Base-by-base conservation (phyloP, 2,113 vertebrate species). In the Miniopterus natalensis region DNA sequence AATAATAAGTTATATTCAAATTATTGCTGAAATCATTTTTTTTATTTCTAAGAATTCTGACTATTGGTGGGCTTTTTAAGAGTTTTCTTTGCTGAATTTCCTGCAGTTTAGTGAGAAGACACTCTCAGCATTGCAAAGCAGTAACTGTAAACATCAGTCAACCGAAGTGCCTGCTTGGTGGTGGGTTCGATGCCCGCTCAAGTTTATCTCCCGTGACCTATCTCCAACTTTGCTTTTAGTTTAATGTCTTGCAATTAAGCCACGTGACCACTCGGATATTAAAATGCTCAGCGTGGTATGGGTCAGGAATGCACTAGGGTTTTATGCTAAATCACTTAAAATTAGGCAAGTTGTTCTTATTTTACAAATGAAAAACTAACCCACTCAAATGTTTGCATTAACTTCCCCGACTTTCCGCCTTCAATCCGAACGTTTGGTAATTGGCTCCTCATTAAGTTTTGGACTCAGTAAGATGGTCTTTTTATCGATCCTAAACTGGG, bases 281-380 rank as follows among this genome's bases (percentile, higher is more conserved):
- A 79, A 80, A 29, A 65, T 29, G 6, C 0, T 75, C 49, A 75
- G 9, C 63, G 84, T 13, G 55, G 63, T 42, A 23, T 77, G 17
- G 13, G 4, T 86, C 6, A 68, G 25, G 3, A 70, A 23, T 63
- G 20, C 68, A 95, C 6, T 10, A 61, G 31, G 10, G 27, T 13
- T 91, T 84, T n/a, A n/a, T 42, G 42, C 59, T 25, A 31, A 61
- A 78, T 63, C 20, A 68, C 40, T 86, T 87, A 23, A 90, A 90
- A 73, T 51, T 40, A 55, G 7, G 18, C 20, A 42, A 65, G 73
- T 20, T 17, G 18, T 53, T 47, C 27, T n/a, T 81, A n/a, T 29
- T 40, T 94, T 42, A 80, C 23, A 74, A 87, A 53, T 71, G 68
- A 89, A 57, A 94, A 77, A 53, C 23, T 36, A 57, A 84, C 45